These are phyloP conservation scores for Petrocephalus microphthalmus DNA, from an alignment of 2,113 vertebrate genomes.

Conservation along the genomic window DNA sequence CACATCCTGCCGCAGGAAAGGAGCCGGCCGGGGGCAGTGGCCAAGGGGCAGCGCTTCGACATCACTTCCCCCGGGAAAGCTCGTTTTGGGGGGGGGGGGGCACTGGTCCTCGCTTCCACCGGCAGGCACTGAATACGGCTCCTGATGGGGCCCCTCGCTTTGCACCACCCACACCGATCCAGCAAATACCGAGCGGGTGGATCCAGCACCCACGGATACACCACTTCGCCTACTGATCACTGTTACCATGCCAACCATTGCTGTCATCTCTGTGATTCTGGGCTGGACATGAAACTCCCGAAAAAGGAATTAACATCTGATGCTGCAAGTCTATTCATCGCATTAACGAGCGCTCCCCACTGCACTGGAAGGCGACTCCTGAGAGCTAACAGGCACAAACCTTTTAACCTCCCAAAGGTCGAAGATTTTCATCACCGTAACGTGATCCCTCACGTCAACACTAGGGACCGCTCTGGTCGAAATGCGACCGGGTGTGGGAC, in stretches of 20 bases:
- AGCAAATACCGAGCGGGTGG: background rate
- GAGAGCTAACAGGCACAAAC: background rate
- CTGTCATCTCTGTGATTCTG: background rate
- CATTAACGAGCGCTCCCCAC: background rate
- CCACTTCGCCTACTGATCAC: background rate
- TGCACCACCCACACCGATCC: background rate
- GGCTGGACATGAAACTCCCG: background rate
- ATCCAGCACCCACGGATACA: background rate
- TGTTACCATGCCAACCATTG: background rate
- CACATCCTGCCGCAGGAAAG: slow-evolving; percentile 61
- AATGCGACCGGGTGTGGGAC: background rate
- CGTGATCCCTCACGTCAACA: background rate
- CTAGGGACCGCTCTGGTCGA: background rate
- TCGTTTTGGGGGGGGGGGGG: background rate
- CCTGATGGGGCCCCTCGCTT: background rate
- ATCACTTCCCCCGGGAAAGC: slow-evolving; percentile 8
- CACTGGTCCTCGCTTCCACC: background rate
- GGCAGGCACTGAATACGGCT: background rate
- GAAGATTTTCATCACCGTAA: background rate
- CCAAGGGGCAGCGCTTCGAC: background rate
- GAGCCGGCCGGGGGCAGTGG: slow-evolving; percentile 33
- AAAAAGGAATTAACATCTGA: background rate
- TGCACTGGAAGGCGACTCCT: background rate
- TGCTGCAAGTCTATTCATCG: background rate
- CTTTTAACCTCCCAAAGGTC: background rate